Evolutionary conservation across 2,113 vertebrate genomes (phyloP).

Genomic region (Sceloporus tristichus): DNA sequence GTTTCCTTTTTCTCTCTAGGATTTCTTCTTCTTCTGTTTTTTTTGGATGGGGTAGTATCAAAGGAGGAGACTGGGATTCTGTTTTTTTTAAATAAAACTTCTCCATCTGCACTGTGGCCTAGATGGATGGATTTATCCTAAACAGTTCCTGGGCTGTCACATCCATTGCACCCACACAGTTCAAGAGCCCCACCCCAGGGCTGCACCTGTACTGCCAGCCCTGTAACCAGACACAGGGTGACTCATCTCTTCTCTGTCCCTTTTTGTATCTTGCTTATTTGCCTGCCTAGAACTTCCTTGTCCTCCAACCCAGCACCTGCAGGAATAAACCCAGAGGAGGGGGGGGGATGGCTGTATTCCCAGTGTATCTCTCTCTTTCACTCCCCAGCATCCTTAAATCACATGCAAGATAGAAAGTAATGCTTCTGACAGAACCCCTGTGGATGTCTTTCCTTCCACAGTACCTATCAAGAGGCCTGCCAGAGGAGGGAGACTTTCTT

Average conservation of each 20-base stretch:
- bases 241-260: neutral
- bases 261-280: constrained; percentile 1
- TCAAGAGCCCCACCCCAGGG: neutral
- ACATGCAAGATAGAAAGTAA: neutral
- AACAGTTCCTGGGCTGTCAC: neutral
- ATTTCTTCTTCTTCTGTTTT: no score
- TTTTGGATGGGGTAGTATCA: no score
- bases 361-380: neutral
- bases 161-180: no score
- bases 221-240: neutral
- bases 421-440: neutral
- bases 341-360: neutral
- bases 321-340: neutral
- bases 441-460: neutral
- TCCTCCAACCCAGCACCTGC: constrained; percentile 4
- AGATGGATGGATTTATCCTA: neutral
- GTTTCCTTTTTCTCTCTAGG: neutral
- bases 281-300: neutral
- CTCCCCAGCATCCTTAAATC: neutral
- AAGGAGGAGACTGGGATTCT: neutral
- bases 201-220: neutral
- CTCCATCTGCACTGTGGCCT: neutral
- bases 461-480: neutral
- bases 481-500: neutral
- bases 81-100: no score